phyloP scores from a whole-genome alignment of 2,888 invertebrate species.

The Lampropteryx suffumata region DNA sequence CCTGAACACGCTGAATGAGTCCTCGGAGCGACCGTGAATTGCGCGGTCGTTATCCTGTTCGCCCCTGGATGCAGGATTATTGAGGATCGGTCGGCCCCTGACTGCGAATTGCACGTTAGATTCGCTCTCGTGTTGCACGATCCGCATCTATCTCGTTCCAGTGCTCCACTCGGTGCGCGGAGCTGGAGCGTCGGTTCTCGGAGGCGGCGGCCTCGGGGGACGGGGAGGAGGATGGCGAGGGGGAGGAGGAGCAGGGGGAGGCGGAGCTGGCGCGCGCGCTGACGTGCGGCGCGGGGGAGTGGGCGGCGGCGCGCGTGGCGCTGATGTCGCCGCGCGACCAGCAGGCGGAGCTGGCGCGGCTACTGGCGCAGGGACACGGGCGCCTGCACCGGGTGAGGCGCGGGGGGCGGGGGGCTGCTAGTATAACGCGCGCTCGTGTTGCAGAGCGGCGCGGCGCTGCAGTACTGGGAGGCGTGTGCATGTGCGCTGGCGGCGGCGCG shows the following conservation, averaged over 20 bases:
- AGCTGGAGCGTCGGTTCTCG: slow-evolving; percentile 37
- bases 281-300: slow-evolving; percentile 49
- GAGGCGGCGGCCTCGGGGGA: slow-evolving; percentile 1
- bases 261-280: slow-evolving; percentile 33
- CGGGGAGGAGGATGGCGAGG: slow-evolving; percentile 24
- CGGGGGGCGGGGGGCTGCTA: slow-evolving; percentile 35
- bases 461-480: slow-evolving; percentile 55
- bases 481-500: slow-evolving; percentile 41
- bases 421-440: background rate
- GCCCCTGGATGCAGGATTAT: too few species aligned
- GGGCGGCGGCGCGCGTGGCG: slow-evolving; percentile 44
- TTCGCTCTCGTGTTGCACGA: too few species aligned
- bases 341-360: slow-evolving; percentile 31
- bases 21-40: too few species aligned
- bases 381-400: slow-evolving; percentile 25
- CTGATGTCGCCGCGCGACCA: slow-evolving; percentile 36
- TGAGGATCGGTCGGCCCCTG: too few species aligned
- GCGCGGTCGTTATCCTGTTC: too few species aligned
- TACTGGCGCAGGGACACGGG: slow-evolving; percentile 2
- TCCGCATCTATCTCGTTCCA: too few species aligned
- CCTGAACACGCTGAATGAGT: too few species aligned
- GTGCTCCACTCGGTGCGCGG: slow-evolving; percentile 47
- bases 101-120: too few species aligned
- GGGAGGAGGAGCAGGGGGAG: slow-evolving; percentile 9
- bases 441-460: slow-evolving; percentile 29